A percentile compares a stretch with the other conserved stretches of the same genome.
Conservation (phyloP, 2,113 vertebrate species). For the Catharus bicknelli region DNA sequence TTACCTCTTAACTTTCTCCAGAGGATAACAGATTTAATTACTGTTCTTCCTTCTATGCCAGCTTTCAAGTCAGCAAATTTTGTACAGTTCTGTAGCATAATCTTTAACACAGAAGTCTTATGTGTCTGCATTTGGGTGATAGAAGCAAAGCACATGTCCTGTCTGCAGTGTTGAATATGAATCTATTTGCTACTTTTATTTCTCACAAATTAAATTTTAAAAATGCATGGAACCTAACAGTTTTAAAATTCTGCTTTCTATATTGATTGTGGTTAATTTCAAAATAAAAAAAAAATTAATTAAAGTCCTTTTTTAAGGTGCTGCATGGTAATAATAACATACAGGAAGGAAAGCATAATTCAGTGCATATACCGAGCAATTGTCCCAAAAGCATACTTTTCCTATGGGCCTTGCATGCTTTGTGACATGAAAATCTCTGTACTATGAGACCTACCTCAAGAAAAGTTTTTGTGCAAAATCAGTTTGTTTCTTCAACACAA, state of each 20-base stretch:
- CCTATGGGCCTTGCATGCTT: accelerated
- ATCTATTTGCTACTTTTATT: not conserved
- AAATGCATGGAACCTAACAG: not conserved
- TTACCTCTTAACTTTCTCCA: slow-evolving; percentile 45
- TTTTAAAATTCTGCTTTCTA: not conserved
- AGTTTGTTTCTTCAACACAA: not conserved
- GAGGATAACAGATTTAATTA: slow-evolving; percentile 68
- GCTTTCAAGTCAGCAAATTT: slow-evolving; percentile 50
- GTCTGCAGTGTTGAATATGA: not conserved
- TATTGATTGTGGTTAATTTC: not conserved
- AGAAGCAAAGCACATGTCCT: not conserved
- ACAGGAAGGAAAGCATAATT: not conserved
- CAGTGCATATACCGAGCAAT: not conserved
- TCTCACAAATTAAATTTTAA: not conserved
- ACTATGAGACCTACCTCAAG: not conserved
- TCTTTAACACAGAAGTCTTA: slow-evolving; percentile 18
- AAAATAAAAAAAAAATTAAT: not conserved
- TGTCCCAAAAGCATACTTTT: not conserved
- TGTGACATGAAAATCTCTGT: not conserved
- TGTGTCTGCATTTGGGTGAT: slow-evolving; percentile 3
- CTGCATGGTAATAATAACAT: not conserved
- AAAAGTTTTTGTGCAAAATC: not conserved
- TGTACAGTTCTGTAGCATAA: not conserved
- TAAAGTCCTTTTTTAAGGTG: not conserved
- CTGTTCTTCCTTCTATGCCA: slow-evolving; percentile 42